These are phyloP conservation scores for Anticlea derivata DNA, from an alignment of 2,888 invertebrate species.

Conservation along the genomic window DNA sequence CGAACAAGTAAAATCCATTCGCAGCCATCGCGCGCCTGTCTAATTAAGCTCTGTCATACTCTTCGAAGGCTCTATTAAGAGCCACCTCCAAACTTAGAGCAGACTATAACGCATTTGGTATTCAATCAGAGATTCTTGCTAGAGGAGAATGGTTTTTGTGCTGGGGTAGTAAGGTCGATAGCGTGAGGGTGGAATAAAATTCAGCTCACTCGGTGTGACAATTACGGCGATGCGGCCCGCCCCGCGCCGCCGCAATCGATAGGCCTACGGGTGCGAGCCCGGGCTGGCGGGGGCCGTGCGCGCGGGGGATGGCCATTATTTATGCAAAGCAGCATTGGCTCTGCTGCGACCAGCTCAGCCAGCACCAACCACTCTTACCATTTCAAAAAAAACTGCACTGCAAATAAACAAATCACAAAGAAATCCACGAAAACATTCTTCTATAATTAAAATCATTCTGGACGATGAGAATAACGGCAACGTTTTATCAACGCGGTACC, in stretches of 20 bases:
- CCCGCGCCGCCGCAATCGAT: constrained; percentile 88
- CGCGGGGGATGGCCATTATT: constrained; percentile 63
- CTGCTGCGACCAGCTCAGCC: constrained; percentile 43
- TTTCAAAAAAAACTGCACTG: neutral
- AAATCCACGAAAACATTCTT: neutral
- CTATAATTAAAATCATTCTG: constrained; percentile 12
- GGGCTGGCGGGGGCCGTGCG: constrained; percentile 57
- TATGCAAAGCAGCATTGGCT: constrained; percentile 79
- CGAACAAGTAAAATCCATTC: constrained; percentile 82
- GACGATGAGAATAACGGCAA: constrained; percentile 9
- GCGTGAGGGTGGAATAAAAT: constrained; percentile 65
- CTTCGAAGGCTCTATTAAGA: constrained; percentile 83
- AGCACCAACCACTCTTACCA: constrained; percentile 17
- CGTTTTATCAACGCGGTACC: constrained; percentile 22
- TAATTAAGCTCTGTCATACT: constrained; percentile 83
- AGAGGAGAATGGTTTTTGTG: constrained; percentile 63
- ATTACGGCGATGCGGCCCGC: constrained; percentile 82
- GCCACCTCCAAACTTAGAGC: constrained; percentile 79
- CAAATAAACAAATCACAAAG: neutral
- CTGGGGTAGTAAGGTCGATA: constrained; percentile 72
- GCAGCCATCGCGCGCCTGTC: constrained; percentile 78
- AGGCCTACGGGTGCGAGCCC: constrained; percentile 86
- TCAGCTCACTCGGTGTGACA: constrained; percentile 80
- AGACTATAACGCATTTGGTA: constrained; percentile 79
- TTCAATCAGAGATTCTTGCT: constrained; percentile 63